A percentile compares a stretch with the other conserved stretches of the same genome.
phyloP scores from a whole-genome alignment of 2,113 vertebrate genomes.

The crab-eating macaque (Macaca fascicularis) region DNA sequence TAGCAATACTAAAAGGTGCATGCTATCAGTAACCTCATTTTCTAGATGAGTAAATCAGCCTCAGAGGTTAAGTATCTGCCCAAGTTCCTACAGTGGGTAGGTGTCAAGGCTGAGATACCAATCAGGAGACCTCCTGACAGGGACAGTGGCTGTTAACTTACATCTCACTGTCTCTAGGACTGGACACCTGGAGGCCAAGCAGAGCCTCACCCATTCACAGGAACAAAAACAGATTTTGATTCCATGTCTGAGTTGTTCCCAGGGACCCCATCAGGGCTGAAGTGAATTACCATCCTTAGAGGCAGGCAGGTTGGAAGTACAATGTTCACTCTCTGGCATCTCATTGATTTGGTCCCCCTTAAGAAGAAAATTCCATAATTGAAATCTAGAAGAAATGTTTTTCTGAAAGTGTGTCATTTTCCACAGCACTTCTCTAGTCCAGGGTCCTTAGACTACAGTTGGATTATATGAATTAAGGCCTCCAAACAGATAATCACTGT shows the following conservation, averaged over 20 bases:
- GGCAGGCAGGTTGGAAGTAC: background rate
- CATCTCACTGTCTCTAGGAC: background rate
- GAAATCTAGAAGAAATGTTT: background rate
- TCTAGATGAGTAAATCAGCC: background rate
- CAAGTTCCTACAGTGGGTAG: background rate
- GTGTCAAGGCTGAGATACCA: too few species aligned
- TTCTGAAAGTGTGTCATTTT: background rate
- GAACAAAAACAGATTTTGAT: background rate
- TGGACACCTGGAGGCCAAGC: background rate
- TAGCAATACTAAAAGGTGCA: background rate
- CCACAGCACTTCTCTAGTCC: background rate
- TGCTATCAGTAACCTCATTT: background rate
- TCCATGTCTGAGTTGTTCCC: background rate
- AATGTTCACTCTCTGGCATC: background rate
- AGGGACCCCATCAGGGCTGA: background rate
- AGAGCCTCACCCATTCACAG: background rate
- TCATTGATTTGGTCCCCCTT: background rate
- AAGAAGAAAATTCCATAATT: constrained; percentile 4
- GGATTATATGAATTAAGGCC: background rate
- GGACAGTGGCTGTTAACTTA: background rate
- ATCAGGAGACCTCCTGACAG: background rate
- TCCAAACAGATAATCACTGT: background rate
- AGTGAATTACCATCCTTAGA: background rate
- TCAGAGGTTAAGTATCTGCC: background rate
- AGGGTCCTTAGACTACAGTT: background rate